Percentiles rank a stretch among this genome's conserved stretches.
Evolutionary conservation across 2,797 vertebrate genomes (phyloP).

Genomic region (Leuciscus waleckii): DNA sequence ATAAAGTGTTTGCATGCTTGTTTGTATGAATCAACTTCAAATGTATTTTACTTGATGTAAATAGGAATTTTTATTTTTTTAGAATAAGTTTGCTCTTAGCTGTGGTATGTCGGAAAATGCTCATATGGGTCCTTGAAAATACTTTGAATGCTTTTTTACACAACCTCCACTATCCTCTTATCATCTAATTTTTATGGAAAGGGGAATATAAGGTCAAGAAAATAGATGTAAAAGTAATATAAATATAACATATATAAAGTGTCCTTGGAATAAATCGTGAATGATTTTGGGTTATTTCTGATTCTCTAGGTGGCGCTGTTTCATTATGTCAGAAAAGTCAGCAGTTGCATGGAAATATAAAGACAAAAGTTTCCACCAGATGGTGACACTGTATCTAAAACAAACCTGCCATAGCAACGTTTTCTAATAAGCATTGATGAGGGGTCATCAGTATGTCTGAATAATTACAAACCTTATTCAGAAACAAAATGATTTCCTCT

Average conservation of each 20-base stretch:
- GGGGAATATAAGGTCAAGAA: not conserved
- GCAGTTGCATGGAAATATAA: not conserved
- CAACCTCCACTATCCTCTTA: not conserved
- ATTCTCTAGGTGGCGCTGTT: conserved; percentile 60
- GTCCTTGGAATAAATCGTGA: not conserved
- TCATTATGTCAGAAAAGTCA: not conserved
- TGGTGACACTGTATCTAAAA: conserved; percentile 23
- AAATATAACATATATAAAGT: not conserved
- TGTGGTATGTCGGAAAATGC: not conserved
- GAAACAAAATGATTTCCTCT: not conserved
- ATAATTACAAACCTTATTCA: not conserved
- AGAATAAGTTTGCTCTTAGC: not conserved
- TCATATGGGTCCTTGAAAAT: not conserved
- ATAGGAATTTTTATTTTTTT: no score
- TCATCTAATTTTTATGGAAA: not conserved
- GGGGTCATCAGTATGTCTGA: not conserved
- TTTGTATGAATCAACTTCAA: not conserved
- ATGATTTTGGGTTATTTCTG: not conserved
- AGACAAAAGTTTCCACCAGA: not conserved
- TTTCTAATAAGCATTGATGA: not conserved
- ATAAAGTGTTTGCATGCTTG: not conserved
- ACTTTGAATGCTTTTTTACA: not conserved
- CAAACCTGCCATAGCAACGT: not conserved
- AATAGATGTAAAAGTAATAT: not conserved
- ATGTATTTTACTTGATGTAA: not conserved